Evolutionary conservation across 2,113 vertebrate species (phyloP).

Genomic region (Ciconia stormi): DNA sequence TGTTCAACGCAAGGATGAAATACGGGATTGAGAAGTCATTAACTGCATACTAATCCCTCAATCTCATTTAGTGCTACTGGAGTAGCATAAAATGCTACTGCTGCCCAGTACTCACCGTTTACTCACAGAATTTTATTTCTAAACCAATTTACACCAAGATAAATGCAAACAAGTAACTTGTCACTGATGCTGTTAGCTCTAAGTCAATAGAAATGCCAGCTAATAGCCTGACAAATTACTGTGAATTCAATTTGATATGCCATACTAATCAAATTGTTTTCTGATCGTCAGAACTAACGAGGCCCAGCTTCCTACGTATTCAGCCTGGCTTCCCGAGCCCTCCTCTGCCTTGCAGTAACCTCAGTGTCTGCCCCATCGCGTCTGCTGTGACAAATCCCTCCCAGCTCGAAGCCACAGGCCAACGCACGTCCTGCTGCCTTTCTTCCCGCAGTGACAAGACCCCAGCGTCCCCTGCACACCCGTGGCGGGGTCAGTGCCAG

Average conservation of each 20-base stretch:
- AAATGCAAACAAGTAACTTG: neutral
- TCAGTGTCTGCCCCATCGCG: accelerated
- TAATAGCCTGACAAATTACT: neutral
- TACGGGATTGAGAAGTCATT: neutral
- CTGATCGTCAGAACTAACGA: neutral
- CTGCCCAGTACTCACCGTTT: accelerated
- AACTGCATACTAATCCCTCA: slow-evolving; percentile 14
- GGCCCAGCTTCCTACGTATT: accelerated
- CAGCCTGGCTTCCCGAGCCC: neutral
- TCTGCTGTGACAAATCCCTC: neutral
- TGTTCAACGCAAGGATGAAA: neutral
- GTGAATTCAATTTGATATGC: neutral
- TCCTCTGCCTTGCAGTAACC: neutral
- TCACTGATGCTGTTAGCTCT: neutral
- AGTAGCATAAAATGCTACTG: neutral
- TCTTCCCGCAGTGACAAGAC: neutral
- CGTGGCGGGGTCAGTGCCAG: neutral
- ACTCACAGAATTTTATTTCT: neutral
- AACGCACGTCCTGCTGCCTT: neutral
- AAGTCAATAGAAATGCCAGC: accelerated
- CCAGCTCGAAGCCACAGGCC: accelerated
- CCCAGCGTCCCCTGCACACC: accelerated
- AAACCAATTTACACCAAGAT: neutral
- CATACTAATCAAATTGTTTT: neutral
- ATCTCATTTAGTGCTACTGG: neutral